Base-by-base conservation (phyloP, 2,113 vertebrate species). In the Toxotes jaculatrix region DNA sequence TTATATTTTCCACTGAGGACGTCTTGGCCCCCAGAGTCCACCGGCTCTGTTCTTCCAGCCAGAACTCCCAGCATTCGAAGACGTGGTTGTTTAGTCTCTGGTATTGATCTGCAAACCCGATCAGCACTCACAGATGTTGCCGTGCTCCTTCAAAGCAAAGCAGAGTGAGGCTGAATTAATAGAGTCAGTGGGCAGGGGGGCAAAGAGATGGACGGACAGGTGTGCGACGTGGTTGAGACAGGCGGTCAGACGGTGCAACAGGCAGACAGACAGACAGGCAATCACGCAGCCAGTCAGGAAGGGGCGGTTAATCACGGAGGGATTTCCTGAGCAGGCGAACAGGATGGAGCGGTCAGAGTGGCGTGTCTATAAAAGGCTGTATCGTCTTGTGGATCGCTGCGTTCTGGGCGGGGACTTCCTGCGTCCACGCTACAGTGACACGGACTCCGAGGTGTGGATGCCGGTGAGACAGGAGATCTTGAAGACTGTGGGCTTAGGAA, bases 321-420 rank as follows among this genome's bases (percentile, higher is more conserved):
- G 79, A 85, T 89, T 91, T 91, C 87, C 88, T 83, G 77, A 67
- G 61, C 63, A 3, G 82, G 47, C 68, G 0, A 21, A 51, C 68
- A 27, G 68, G 55, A 69, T 62, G 23, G 53, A 57, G 72, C 21
- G 11, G 7, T 56, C 38, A 51, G 79, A 57, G 59, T 3, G 6
- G 10, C 59, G 4, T 17, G 66, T 75, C 75, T 77, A 57, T 80
- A 66, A 55, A 69, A 62, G 71, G 23, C 9, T 0, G 34, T 19
- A 27, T 84, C 51, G 32, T 59, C 47, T 31, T n/a, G 75, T 21
- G 60, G 66, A 79, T 49, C 34, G 0, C 63, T 14, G 74, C 73
- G 8, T 53, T 65, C 63, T 17, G 87, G 90, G 88, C 59, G 40
- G 79, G 16, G 55, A 40, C 79, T 83, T 90, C 87, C 89, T 89